Evolutionary conservation across 2,797 vertebrate genomes (phyloP).

Genomic region (Enteromius argenteus): DNA sequence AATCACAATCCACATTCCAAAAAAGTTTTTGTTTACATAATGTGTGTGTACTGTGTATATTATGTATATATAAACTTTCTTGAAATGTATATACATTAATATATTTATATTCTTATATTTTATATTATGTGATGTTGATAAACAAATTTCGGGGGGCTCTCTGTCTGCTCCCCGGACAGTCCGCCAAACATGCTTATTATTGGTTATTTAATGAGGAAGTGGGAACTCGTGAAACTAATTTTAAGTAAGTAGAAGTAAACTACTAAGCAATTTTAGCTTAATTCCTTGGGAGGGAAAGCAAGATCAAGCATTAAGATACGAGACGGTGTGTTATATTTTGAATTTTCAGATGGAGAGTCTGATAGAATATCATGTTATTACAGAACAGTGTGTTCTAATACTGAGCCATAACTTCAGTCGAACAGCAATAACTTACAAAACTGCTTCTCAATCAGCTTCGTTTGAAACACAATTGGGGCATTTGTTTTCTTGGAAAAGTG

Average conservation of each 20-base stretch:
- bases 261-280: background rate
- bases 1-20: too few species aligned
- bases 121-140: too few species aligned
- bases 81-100: background rate
- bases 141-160: too few species aligned
- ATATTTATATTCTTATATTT: background rate
- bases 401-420: background rate
- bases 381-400: background rate
- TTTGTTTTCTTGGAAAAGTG: conserved; percentile 51
- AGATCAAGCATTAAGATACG: background rate
- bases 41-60: too few species aligned
- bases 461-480: conserved; percentile 66
- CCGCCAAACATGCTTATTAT: too few species aligned
- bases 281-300: background rate
- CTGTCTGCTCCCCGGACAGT: too few species aligned
- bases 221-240: too few species aligned
- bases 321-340: background rate
- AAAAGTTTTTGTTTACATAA: too few species aligned
- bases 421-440: background rate
- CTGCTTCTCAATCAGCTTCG: conserved; percentile 57
- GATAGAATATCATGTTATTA: background rate
- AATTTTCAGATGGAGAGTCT: background rate
- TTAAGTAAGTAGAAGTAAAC: too few species aligned
- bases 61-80: too few species aligned
- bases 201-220: too few species aligned